Base-by-base conservation (phyloP, 2,797 vertebrate species). In the Oreochromis grahami region DNA sequence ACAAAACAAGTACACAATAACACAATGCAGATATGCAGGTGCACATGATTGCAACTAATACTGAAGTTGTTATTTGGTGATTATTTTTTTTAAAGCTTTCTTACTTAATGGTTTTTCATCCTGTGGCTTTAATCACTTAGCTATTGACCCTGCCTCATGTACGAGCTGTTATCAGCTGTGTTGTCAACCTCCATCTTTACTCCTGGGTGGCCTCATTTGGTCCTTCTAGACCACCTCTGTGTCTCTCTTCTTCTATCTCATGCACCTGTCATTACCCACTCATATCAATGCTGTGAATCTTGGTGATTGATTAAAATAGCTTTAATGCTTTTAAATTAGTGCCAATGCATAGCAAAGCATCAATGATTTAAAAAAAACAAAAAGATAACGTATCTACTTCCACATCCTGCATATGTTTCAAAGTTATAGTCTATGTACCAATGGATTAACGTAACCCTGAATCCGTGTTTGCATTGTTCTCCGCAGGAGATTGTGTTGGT, bases 401-500 rank as follows among this genome's bases (percentile, higher is more conserved):
- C 82, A 63, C 88, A 81, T 87, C 88, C 80, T 86, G 83, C 63
- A 38, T 83, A 85, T 82, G 78, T 78, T 81, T 56, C 6, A 76
- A 76, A 83, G 70, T 84, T 58, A 53, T 70, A 74, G 50, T 86
- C 48, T 80, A 74, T 36, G 15, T 80, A 53, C 76, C 58, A 8
- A 7, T 77, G 70, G 56, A 78, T 88, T 77, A 81, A 86, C 50
- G 63, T 89, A 84, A 93, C 87, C 77, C 74, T 89, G 34, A 60
- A 77, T 86, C 32, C 79, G 58, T 91, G 86, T 93, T 85, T 93
- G 83, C 86, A 87, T 93, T 94, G 92, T 88, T 89, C 84, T 88
- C 82, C 45, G 21, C 93, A 98, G 98, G 97, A 98, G 94, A 98
- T 98, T 60, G 97, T 98, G 68, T 95, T 98, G 95, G 98, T 98